Percentiles rank a stretch among this genome's conserved stretches.
These are phyloP conservation scores for Epizoanthus scotinus DNA, from an alignment of 92 coral and sea anemone genomes.

Conservation along the genomic window DNA sequence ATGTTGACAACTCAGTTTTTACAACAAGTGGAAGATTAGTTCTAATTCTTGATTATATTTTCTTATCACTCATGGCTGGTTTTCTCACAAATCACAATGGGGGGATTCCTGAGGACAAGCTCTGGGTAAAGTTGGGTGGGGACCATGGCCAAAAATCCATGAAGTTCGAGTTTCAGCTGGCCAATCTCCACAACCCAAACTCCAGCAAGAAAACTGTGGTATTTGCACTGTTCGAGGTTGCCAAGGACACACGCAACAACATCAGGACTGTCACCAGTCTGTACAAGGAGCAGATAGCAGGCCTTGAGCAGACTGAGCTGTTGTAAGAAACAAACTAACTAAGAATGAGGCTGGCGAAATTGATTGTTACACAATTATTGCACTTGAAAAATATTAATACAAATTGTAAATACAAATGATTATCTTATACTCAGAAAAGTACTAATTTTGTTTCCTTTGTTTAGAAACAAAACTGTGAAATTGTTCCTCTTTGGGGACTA, in stretches of 20 bases:
- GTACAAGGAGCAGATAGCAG: background rate
- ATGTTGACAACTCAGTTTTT: too few species aligned
- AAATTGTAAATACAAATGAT: too few species aligned
- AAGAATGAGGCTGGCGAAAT: too few species aligned
- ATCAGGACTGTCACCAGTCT: background rate
- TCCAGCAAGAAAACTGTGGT: constrained; percentile 27
- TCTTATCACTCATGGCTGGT: constrained; percentile 8
- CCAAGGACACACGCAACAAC: constrained; percentile 30
- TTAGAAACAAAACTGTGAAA: too few species aligned
- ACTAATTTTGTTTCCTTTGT: too few species aligned
- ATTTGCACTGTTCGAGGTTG: constrained; percentile 10
- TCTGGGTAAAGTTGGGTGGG: constrained; percentile 23
- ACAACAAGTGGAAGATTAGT: too few species aligned
- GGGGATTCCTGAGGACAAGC: constrained; percentile 13
- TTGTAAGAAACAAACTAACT: background rate
- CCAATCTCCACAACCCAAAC: constrained; percentile 14
- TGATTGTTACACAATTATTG: too few species aligned
- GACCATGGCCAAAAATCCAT: background rate
- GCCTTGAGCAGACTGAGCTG: background rate
- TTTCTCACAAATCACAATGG: constrained; percentile 17
- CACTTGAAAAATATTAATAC: too few species aligned
- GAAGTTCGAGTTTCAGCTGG: constrained; percentile 35
- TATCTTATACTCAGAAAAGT: too few species aligned
- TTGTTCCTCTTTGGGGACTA: background rate
- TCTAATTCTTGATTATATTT: too few species aligned